Conservation (phyloP, 2,888 invertebrate genomes). For the Torymus aiolomorphi region DNA sequence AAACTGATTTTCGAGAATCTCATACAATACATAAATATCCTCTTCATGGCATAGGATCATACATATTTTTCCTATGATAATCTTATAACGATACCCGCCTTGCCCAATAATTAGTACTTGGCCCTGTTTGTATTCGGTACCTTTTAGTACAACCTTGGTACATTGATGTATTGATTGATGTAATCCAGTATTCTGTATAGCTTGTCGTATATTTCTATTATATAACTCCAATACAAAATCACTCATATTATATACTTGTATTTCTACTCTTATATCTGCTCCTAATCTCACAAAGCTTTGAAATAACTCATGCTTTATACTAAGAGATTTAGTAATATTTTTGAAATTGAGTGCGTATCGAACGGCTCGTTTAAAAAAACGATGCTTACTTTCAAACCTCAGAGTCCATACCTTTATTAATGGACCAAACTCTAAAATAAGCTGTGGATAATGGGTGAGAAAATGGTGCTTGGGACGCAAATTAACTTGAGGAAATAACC, state of each 20-base stretch:
- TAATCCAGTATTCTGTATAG: too few relatives aligned
- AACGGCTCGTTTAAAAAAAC: slow-evolving; percentile 60
- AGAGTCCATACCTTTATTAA: slow-evolving; percentile 59
- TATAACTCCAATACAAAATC: too few relatives aligned
- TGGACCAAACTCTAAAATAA: slow-evolving; percentile 59
- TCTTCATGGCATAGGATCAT: too few relatives aligned
- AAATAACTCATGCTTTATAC: slow-evolving; percentile 49
- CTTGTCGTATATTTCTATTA: too few relatives aligned
- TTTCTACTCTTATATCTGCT: slow-evolving; percentile 33
- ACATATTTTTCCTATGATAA: too few relatives aligned
- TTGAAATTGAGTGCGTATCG: slow-evolving; percentile 54
- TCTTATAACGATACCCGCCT: too few relatives aligned
- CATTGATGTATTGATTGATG: too few relatives aligned
- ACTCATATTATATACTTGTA: slow-evolving; percentile 15
- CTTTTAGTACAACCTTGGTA: too few relatives aligned
- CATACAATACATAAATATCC: too few relatives aligned
- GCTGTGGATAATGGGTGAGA: slow-evolving; percentile 54
- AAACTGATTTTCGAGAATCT: too few relatives aligned
- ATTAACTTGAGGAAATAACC: slow-evolving; percentile 54
- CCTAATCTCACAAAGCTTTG: slow-evolving; percentile 50
- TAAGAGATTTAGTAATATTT: slow-evolving; percentile 48
- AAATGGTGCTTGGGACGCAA: slow-evolving; percentile 60
- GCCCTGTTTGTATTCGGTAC: too few relatives aligned
- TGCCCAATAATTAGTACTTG: too few relatives aligned
- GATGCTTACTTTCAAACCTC: slow-evolving; percentile 64